These are phyloP conservation scores for Lethenteron reissneri DNA, from an alignment of 2,113 vertebrate species.

Conservation along the genomic window DNA sequence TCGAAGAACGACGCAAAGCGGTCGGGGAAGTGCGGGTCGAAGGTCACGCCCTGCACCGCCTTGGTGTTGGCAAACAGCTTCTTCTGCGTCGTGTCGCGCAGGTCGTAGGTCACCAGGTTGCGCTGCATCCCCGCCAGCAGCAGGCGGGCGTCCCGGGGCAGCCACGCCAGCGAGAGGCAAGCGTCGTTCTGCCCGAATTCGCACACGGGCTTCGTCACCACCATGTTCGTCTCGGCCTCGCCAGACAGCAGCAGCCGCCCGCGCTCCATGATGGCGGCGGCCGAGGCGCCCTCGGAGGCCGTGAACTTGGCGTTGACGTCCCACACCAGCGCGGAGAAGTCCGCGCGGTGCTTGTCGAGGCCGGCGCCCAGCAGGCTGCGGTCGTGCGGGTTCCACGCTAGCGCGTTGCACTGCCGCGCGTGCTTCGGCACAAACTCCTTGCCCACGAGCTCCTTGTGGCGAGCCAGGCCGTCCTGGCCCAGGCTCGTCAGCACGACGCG, in stretches of 20 bases:
- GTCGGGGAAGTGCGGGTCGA: conserved; percentile 77
- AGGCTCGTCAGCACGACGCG: conserved; percentile 80
- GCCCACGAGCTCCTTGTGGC: conserved; percentile 73
- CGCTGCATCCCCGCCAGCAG: conserved; percentile 89
- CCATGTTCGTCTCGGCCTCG: conserved; percentile 44
- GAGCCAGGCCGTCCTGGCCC: conserved; percentile 76
- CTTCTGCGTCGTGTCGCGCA: conserved; percentile 89
- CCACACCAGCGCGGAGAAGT: conserved; percentile 91
- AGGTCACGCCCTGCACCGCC: conserved; percentile 83
- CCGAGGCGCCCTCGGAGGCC: conserved; percentile 19
- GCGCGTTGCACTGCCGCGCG: conserved; percentile 76
- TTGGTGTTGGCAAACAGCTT: conserved; percentile 98
- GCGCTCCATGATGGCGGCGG: conserved; percentile 50
- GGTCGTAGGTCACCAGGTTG: conserved; percentile 83
- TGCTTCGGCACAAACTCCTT: conserved; percentile 98
- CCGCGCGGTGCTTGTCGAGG: conserved; percentile 78
- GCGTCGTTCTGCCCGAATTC: conserved; percentile 90
- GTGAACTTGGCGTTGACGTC: conserved; percentile 84
- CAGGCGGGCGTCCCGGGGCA: conserved; percentile 76
- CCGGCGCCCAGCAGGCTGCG: conserved; percentile 82
- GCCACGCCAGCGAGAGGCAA: conserved; percentile 91
- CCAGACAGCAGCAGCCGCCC: conserved; percentile 42
- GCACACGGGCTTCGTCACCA: conserved; percentile 78
- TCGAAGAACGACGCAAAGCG: conserved; percentile 90
- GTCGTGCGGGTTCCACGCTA: conserved; percentile 84